A percentile compares a stretch with the other conserved stretches of the same genome.
Evolutionary conservation across 2,797 vertebrate genomes (phyloP).

Genomic region (Rallus crepitans): DNA sequence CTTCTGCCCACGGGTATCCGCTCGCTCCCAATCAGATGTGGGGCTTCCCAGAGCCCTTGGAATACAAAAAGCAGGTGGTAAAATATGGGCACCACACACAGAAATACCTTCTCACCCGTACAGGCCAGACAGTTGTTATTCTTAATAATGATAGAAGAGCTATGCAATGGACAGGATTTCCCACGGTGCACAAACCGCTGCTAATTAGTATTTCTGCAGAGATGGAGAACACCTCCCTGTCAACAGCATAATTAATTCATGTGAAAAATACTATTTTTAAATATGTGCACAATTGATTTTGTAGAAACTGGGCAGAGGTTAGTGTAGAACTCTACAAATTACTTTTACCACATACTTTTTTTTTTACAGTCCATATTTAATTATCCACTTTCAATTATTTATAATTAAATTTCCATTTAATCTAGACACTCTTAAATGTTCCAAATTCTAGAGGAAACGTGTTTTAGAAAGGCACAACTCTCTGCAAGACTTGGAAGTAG

Average conservation of each 20-base stretch:
- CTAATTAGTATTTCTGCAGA: slow-evolving; percentile 53
- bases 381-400: not conserved
- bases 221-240: slow-evolving; percentile 9
- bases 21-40: not conserved
- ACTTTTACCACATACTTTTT: not conserved
- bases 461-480: not conserved
- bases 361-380: not conserved
- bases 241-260: slow-evolving; percentile 45
- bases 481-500: not conserved
- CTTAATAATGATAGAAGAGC: not conserved
- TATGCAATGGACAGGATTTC: not conserved
- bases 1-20: not conserved
- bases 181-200: not conserved
- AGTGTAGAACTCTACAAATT: not conserved
- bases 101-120: not conserved
- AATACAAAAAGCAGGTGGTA: not conserved
- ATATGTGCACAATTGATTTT: not conserved
- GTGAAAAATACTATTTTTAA: slow-evolving; percentile 22
- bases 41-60: not conserved
- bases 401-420: not conserved
- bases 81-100: not conserved
- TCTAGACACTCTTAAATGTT: not conserved
- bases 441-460: not conserved
- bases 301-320: not conserved
- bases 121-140: not conserved